Percentiles rank a stretch among this genome's conserved stretches.
These are phyloP conservation scores for Psophia crepitans DNA, from an alignment of 2,113 vertebrate genomes.

Conservation along the genomic window DNA sequence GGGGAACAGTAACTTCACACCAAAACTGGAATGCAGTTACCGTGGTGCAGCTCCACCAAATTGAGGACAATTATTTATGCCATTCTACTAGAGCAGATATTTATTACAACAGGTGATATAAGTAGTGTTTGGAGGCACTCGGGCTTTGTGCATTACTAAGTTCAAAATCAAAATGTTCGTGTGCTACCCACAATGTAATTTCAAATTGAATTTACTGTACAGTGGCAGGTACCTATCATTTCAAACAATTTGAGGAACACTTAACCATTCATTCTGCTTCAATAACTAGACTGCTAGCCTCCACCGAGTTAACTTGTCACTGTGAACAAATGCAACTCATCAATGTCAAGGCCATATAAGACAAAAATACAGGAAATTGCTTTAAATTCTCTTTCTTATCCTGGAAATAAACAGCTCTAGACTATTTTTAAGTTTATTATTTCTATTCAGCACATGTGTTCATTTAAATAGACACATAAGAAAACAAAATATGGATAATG, in stretches of 20 bases:
- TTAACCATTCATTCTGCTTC: background rate
- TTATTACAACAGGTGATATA: background rate
- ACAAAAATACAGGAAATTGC: background rate
- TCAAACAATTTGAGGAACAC: background rate
- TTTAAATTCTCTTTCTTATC: background rate
- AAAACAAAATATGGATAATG: accelerated
- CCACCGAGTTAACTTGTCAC: background rate
- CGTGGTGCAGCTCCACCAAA: background rate
- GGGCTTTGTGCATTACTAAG: background rate
- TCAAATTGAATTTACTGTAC: background rate
- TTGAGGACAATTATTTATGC: background rate
- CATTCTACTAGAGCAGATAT: background rate
- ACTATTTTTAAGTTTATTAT: background rate
- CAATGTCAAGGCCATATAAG: background rate
- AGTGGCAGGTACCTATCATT: background rate
- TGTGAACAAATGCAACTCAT: background rate
- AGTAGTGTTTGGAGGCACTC: background rate
- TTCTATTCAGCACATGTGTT: background rate
- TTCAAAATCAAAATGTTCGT: background rate
- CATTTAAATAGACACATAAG: background rate
- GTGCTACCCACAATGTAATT: background rate
- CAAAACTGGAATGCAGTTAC: background rate
- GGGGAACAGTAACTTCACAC: background rate
- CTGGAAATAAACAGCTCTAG: background rate
- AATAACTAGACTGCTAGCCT: background rate